Evolutionary conservation across 2,797 vertebrate species (phyloP).

Genomic region (Peromyscus nudipes): DNA sequence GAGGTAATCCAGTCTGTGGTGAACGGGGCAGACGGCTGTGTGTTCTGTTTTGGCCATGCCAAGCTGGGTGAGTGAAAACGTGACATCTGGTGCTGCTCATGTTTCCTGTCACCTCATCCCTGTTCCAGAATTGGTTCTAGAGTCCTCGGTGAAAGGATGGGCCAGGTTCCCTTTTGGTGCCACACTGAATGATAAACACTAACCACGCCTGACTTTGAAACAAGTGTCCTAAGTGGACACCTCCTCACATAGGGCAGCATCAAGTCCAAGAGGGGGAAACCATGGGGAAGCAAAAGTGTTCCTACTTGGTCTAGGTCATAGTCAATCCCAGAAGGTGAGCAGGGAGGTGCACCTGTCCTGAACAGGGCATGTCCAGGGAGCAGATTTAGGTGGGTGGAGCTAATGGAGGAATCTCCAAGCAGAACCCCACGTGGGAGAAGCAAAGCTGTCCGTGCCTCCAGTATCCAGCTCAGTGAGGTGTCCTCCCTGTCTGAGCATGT

Average conservation of each 20-base stretch:
- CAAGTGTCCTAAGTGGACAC: background rate
- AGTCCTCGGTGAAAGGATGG: background rate
- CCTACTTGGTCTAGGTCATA: background rate
- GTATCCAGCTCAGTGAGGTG: accelerated
- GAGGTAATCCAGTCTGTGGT: conserved; percentile 98
- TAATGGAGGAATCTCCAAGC: background rate
- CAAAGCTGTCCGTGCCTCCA: background rate
- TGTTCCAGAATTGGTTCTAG: background rate
- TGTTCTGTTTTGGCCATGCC: conserved; percentile 96
- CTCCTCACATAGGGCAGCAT: background rate
- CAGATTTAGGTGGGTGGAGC: background rate
- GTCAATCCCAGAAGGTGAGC: background rate
- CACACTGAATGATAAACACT: background rate
- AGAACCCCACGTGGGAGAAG: background rate
- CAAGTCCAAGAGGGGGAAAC: background rate
- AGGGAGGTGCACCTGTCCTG: background rate
- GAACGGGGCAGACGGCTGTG: conserved; percentile 96
- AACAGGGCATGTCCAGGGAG: background rate
- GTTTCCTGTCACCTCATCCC: background rate
- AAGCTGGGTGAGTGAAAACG: conserved; percentile 93
- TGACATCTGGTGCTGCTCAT: background rate
- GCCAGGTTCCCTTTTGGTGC: background rate
- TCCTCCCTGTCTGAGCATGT: background rate
- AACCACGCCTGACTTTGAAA: background rate
- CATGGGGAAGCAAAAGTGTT: background rate